Evolutionary conservation across 2,797 vertebrate species (phyloP).

Genomic region (Sylvia borin): DNA sequence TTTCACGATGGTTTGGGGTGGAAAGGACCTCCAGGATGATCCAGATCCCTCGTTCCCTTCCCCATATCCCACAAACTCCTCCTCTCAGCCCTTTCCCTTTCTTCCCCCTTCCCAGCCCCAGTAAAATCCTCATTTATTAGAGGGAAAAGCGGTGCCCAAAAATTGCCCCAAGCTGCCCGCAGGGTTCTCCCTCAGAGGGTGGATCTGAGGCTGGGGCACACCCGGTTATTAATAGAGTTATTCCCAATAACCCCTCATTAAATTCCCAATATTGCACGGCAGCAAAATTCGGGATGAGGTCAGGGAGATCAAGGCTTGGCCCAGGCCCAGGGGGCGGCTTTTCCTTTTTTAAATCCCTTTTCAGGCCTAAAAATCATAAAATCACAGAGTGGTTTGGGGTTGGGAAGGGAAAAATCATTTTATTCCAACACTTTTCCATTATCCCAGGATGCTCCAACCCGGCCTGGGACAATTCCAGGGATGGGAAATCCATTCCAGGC

Average conservation of each 20-base stretch:
- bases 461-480: background rate
- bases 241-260: constrained; percentile 14
- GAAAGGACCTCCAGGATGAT: background rate
- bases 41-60: background rate
- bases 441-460: background rate
- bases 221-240: constrained; percentile 2
- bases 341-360: too few relatives aligned
- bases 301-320: background rate
- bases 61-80: background rate
- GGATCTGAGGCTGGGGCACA: constrained; percentile 15
- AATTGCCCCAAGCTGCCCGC: background rate
- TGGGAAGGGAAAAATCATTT: background rate
- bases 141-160: background rate
- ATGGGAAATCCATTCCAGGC: background rate
- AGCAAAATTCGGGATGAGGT: background rate
- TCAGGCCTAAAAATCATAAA: background rate
- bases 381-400: rapidly evolving
- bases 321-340: background rate
- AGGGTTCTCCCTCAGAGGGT: background rate
- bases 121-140: background rate
- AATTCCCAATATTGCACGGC: background rate
- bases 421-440: background rate
- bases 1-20: background rate
- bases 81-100: background rate
- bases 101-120: background rate